Base-by-base conservation (phyloP, 2,888 invertebrate genomes). In the Plagodis pulveraria region DNA sequence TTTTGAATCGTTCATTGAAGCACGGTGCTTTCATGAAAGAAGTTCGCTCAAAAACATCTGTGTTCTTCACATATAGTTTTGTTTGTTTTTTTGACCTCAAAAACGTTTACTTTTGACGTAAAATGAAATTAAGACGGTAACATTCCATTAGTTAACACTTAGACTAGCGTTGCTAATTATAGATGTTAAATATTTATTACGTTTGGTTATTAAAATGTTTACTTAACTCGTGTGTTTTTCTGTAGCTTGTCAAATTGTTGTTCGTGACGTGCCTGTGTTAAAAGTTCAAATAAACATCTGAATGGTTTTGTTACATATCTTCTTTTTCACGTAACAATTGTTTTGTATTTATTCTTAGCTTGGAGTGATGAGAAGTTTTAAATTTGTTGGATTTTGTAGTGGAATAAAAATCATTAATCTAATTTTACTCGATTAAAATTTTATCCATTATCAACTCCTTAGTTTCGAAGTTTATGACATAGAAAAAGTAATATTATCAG, bases 181-280 rank as follows among this genome's bases (percentile, higher is more conserved):
- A 82, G 74, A 81, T 78, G 73, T 73, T 80, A 74, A 76, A 81
- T 84, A 85, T 84, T 85, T 86, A 86, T 85, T 84, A 77, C 52
- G 50, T 79, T 71, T 66, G 65, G 58, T 72, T 72, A 73, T 72
- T 73, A 74, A 75, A 76, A 74, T 68, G 72, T 72, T 68, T 70
- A 71, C 61, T 71, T 67, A 67, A 48, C 55, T 58, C 2, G 57
- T 62, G 70, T 70, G 70, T 73, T 73, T 70, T 69, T 71, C 65
- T 75, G 76, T 74, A 69, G 66, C 52, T 64, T 65, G 12, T 43
- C 11, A 47, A 66, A 59, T 59, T 62, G 6, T 40, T 40, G 10
- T 40, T 40, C 5, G 8, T 36, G 36, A 36, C 36, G 5, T 36
- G 7, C 2, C 7, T 41, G 41, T 10, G n/a, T 9, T 41, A 41